phyloP scores from a whole-genome alignment of 1,140 invertebrate species.

The Bombus huntii region DNA sequence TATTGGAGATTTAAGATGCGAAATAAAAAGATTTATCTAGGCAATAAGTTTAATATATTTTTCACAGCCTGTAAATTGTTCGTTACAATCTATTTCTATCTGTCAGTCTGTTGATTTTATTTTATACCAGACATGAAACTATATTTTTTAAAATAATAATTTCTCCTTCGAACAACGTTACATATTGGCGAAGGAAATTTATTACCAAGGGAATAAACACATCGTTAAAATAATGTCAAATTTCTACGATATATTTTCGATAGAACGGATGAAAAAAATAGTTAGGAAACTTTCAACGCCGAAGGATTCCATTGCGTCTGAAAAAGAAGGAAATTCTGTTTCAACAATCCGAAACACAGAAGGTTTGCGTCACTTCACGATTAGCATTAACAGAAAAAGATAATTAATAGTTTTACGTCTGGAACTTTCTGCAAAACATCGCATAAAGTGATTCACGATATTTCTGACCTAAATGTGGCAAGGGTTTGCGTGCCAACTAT shows the following conservation, averaged over 20 bases:
- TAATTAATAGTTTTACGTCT: background rate
- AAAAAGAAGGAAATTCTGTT: background rate
- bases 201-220: background rate
- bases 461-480: slow-evolving; percentile 3
- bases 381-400: background rate
- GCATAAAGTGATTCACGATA: background rate
- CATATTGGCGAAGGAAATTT: background rate
- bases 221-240: background rate
- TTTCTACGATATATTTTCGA: background rate
- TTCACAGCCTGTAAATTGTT: too few relatives aligned
- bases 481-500: background rate
- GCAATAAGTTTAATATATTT: background rate
- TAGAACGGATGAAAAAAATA: background rate
- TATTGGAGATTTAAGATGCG: background rate
- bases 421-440: background rate
- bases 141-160: background rate
- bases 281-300: background rate
- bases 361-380: background rate
- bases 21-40: background rate
- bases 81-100: too few relatives aligned
- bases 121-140: background rate
- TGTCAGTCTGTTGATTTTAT: background rate
- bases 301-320: background rate
- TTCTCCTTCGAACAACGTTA: background rate
- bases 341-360: background rate